Evolutionary conservation across 2,113 vertebrate genomes (phyloP).

Genomic region (Paedocypris sp.): DNA sequence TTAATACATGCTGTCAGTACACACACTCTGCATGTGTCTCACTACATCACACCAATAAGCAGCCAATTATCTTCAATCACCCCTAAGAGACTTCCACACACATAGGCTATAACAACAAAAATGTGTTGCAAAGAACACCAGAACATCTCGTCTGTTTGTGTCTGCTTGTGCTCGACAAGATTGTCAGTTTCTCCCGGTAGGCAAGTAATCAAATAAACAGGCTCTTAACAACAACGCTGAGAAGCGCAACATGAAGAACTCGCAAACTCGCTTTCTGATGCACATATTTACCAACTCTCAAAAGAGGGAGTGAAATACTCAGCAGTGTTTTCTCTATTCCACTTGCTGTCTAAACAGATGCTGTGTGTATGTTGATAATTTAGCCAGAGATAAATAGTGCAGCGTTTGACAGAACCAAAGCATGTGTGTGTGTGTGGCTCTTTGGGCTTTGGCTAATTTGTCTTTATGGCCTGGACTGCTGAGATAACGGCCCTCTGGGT

Average conservation of each 20-base stretch:
- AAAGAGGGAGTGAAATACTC: not conserved
- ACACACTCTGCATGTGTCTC: not conserved
- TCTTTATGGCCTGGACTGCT: slow-evolving; percentile 30
- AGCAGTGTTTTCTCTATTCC: not conserved
- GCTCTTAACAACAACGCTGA: slow-evolving; percentile 3
- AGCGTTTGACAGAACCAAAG: not conserved
- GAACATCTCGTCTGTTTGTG: not conserved
- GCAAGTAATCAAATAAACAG: slow-evolving; percentile 18
- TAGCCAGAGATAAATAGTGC: slow-evolving; percentile 4
- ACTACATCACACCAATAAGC: slow-evolving; percentile 17
- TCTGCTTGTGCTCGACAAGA: slow-evolving; percentile 5
- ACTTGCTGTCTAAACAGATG: slow-evolving; percentile 14
- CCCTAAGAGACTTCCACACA: slow-evolving; percentile 3
- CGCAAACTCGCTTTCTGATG: not conserved
- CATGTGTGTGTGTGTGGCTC: not conserved
- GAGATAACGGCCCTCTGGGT: slow-evolving; percentile 29
- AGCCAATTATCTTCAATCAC: slow-evolving; percentile 19
- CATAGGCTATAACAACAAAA: slow-evolving; percentile 7
- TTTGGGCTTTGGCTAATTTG: slow-evolving; percentile 28
- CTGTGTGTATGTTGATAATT: slow-evolving; percentile 1
- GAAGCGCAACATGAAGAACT: not conserved
- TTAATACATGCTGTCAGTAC: not conserved
- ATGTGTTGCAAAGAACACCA: not conserved
- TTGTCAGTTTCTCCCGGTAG: not conserved
- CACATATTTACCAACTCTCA: not conserved